Conservation (phyloP, 2,113 vertebrate species). For the Pedionomus torquatus region DNA sequence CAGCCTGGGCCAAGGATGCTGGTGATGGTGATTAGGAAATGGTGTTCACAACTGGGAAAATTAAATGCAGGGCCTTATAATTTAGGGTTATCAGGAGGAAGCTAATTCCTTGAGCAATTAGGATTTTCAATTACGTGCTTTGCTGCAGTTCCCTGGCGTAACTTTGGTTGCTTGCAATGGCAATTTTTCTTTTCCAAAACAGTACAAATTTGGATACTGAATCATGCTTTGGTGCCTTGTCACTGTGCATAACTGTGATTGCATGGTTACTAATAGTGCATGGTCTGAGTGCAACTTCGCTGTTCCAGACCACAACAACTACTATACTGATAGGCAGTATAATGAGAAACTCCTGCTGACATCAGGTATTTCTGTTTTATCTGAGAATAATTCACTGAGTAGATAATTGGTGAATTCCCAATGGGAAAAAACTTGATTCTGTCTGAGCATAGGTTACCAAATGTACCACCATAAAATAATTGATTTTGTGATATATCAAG, state of each 20-base stretch:
- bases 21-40: not conserved
- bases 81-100: slow-evolving; percentile 35
- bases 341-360: slow-evolving; percentile 69
- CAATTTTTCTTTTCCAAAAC: not conserved
- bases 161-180: slow-evolving; percentile 36
- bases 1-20: not conserved
- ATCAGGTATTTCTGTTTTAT: slow-evolving; percentile 73
- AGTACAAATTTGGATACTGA: slow-evolving; percentile 33
- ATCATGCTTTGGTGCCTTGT: slow-evolving; percentile 38
- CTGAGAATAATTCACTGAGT: slow-evolving; percentile 76
- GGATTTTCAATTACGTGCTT: slow-evolving; percentile 41
- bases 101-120: slow-evolving; percentile 43
- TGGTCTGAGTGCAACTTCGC: slow-evolving; percentile 17
- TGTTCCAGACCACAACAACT: not conserved
- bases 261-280: slow-evolving; percentile 14
- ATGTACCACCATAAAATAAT: slow-evolving; percentile 79
- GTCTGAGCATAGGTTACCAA: slow-evolving; percentile 78
- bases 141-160: slow-evolving; percentile 2
- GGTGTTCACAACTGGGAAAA: not conserved
- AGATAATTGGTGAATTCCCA: slow-evolving; percentile 79
- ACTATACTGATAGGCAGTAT: slow-evolving; percentile 11
- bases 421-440: slow-evolving; percentile 75
- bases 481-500: slow-evolving; percentile 81
- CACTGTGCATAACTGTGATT: slow-evolving; percentile 9
- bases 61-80: not conserved